Percentiles rank a stretch among this genome's conserved stretches.
These are phyloP conservation scores for Danio rerio DNA, from an alignment of 2,113 vertebrate species.

Conservation along the genomic window GRCz12tu NC_133183.1:28856501-28857000, in stretches of 20 bases:
- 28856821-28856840: background rate
- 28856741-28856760: background rate
- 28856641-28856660: too few species aligned
- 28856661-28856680: background rate
- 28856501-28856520: background rate
- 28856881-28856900: background rate
- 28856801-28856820: background rate
- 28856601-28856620: background rate
- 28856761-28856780: background rate
- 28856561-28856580: background rate
- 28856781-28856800: background rate
- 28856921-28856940: background rate
- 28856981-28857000: background rate
- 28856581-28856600: too few species aligned
- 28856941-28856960: background rate
- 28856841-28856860: background rate
- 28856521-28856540: background rate
- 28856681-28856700: background rate
- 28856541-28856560: background rate
- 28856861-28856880: background rate
- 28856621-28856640: too few species aligned
- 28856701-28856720: background rate
- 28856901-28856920: background rate
- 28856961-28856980: background rate
- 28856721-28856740: background rate